Percentiles rank a stretch among this genome's conserved stretches.
These are phyloP conservation scores for Crocuta crocuta DNA, from an alignment of 2,113 vertebrate genomes.

Conservation along the genomic window DNA sequence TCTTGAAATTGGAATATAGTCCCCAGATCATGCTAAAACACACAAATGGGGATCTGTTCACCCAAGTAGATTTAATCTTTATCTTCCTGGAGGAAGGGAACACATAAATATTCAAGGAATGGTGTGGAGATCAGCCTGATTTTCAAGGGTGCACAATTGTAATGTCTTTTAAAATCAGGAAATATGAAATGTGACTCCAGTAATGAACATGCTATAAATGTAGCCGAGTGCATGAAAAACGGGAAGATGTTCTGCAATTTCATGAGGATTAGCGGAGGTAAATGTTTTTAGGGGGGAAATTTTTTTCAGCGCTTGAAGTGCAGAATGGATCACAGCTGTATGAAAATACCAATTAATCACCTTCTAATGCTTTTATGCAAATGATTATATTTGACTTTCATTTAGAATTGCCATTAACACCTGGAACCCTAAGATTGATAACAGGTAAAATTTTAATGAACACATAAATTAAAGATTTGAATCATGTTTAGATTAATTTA, in stretches of 20 bases:
- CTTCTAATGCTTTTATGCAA: conserved; percentile 76
- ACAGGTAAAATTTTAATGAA: conserved; percentile 63
- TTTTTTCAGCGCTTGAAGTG: conserved; percentile 41
- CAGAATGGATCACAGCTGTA: conserved; percentile 24
- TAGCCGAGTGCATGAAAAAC: not conserved
- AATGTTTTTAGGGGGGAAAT: conserved; percentile 60
- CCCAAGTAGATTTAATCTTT: conserved; percentile 39
- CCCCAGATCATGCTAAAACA: conserved; percentile 32
- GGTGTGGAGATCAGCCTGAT: conserved; percentile 55
- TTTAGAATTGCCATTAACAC: conserved; percentile 51
- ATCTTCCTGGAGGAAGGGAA: conserved; percentile 49
- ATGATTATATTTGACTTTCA: conserved; percentile 60
- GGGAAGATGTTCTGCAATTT: not conserved
- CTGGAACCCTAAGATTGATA: conserved; percentile 64
- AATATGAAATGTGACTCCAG: conserved; percentile 50
- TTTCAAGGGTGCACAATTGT: conserved; percentile 53
- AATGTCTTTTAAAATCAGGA: conserved; percentile 64
- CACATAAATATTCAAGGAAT: conserved; percentile 58
- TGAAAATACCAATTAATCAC: conserved; percentile 63
- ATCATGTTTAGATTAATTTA: conserved; percentile 59
- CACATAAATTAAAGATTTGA: conserved; percentile 53
- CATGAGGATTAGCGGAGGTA: not conserved
- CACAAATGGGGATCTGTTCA: conserved; percentile 61
- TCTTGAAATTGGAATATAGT: not conserved
- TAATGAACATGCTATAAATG: conserved; percentile 26